Conservation (phyloP, 2,797 vertebrate genomes). For the Ambastaia sidthimunki region DNA sequence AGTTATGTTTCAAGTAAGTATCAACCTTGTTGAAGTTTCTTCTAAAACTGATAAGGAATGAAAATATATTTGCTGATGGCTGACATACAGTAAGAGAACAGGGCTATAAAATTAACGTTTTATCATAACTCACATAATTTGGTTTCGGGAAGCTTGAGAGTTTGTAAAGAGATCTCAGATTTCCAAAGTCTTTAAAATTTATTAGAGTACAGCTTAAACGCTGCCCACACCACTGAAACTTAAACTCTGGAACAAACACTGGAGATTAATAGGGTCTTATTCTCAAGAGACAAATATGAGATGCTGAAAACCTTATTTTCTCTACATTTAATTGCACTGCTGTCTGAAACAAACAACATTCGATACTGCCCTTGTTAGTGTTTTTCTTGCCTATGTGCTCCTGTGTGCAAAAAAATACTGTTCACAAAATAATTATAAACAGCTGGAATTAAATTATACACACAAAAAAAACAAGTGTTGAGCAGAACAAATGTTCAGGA, state of each 20-base stretch:
- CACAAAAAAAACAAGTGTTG: no score
- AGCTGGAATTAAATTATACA: no score
- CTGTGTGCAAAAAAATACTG: no score
- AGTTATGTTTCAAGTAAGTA: no score
- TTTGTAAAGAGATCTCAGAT: not conserved
- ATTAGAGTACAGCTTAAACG: not conserved
- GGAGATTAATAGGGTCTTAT: not conserved
- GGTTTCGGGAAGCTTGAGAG: not conserved
- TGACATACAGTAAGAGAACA: not conserved
- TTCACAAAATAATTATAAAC: no score
- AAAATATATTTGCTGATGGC: not conserved
- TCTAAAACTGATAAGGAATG: no score
- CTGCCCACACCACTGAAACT: no score
- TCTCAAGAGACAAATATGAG: not conserved
- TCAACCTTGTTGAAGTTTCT: no score
- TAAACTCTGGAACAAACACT: not conserved
- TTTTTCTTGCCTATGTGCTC: no score
- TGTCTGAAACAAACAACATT: not conserved
- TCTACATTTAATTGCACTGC: not conserved
- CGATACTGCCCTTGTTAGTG: no score
- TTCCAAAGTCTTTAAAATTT: no score
- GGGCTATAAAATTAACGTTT: not conserved
- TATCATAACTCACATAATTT: not conserved
- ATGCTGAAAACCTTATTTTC: not conserved
- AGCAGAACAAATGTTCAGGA: no score